Evolutionary conservation across 2,113 vertebrate genomes (phyloP), one percentile per base, ranked within the genome.

Genomic region (Hyaena hyaena): DNA sequence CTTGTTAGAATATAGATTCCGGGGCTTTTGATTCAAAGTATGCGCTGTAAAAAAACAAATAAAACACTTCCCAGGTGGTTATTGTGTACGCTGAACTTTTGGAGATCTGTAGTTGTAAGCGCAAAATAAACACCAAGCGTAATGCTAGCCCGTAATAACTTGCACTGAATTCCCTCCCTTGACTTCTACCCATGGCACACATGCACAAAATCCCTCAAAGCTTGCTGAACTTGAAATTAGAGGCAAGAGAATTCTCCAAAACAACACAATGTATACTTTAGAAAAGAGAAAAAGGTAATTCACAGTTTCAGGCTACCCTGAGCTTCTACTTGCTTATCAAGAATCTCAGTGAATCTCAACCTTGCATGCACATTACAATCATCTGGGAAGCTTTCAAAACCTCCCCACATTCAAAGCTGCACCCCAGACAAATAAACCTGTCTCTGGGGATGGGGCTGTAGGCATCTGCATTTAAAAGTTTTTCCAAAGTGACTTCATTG

Each of bases 401-500:
- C 15, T 2, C 39, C 31, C 12, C n/a, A 10, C 43, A 26, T 50
- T 88, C 81, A 96, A 92, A 33, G 63, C 43, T 96, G 33, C 17
- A 50, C 23, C 50, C 50, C 35, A 90, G 76, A 95, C 58, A 84
- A 79, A 71, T 90, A 73, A 93, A 82, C 88, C 50, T 77, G 5
- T 93, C 97, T 95, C 65, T 66, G 31, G 65, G 93, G 48, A 9
- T 35, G 9, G 12, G 33, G 15, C 26, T 89, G 28, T 63, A 90
- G 85, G 80, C 58, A 85, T 88, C 43, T 33, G 35, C 39, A 85
- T 74, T 91, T 71, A 35, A 76, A 84, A 83, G 58, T 61, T 61
- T 48, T 88, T 85, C 77, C 88, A 85, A 91, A 88, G 26, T 61
- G 58, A 91, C 94, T 93, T 77, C 24, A 76, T 35, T 48, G 33